Percentiles rank a stretch among this genome's conserved stretches.
phyloP scores from a whole-genome alignment of 2,888 invertebrate genomes.

The Proisotoma minuta region DNA sequence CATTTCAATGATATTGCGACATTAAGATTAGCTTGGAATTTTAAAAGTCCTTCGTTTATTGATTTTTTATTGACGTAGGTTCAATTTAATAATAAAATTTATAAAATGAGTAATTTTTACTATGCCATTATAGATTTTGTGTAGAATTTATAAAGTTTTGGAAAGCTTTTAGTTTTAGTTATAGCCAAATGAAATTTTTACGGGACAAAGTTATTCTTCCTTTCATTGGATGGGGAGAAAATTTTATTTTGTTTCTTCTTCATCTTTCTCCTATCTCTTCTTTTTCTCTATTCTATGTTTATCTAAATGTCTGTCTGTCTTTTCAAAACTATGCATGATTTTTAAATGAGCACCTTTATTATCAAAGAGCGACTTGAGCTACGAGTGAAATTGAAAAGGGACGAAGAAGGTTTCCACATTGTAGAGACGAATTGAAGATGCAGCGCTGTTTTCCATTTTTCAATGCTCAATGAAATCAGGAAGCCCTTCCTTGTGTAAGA shows the following conservation, averaged over 20 bases:
- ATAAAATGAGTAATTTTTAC: no score
- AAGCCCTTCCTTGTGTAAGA: constrained; percentile 23
- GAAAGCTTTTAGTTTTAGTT: no score
- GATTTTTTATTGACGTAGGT: no score
- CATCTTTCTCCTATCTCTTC: constrained; percentile 25
- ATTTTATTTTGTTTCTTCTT: constrained; percentile 13
- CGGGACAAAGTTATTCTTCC: no score
- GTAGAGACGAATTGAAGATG: constrained; percentile 44
- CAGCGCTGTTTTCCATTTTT: background rate
- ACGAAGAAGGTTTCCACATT: constrained; percentile 43
- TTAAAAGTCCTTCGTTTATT: no score
- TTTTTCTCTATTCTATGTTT: constrained; percentile 30
- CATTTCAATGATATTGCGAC: no score
- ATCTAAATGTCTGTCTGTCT: constrained; percentile 22
- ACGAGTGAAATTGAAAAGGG: constrained; percentile 44
- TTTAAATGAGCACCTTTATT: constrained; percentile 5
- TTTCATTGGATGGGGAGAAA: no score
- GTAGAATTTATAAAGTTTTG: no score
- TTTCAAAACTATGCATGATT: constrained; percentile 9
- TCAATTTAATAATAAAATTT: no score
- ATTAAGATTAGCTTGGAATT: no score
- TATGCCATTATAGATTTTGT: no score
- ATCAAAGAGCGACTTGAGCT: constrained; percentile 45
- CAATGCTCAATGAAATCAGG: constrained; percentile 11
- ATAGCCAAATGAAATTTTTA: no score